Conservation (phyloP, 2,797 vertebrate species). For the Peromyscus melanophrys region DNA sequence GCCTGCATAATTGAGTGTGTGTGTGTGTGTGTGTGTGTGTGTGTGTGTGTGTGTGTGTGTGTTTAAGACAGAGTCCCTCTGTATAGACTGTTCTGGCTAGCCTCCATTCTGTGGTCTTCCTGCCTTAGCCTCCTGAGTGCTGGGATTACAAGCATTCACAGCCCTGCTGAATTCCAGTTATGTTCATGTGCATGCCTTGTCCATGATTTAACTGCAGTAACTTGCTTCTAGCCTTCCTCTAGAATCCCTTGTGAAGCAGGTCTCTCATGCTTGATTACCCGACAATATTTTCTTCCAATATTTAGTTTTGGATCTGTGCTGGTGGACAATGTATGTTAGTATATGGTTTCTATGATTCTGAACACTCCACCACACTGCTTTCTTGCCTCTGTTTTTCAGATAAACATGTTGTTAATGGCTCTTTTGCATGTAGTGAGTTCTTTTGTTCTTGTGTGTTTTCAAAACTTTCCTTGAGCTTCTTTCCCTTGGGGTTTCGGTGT, state of each 20-base stretch:
- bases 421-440: background rate
- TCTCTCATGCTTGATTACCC: background rate
- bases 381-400: background rate
- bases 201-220: background rate
- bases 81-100: background rate
- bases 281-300: background rate
- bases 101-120: background rate
- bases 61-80: background rate
- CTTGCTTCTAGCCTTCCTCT: background rate
- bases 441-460: background rate
- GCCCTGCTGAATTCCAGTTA: background rate
- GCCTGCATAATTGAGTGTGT: background rate
- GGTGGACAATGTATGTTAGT: background rate
- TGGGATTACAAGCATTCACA: background rate
- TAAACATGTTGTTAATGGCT: background rate
- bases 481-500: background rate
- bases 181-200: background rate
- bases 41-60: background rate
- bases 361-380: background rate
- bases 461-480: background rate
- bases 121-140: background rate
- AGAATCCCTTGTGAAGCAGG: background rate
- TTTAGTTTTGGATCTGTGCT: background rate
- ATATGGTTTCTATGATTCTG: background rate
- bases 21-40: background rate